Evolutionary conservation across 2,797 vertebrate genomes (phyloP), one percentile per base, ranked within the genome.

Genomic region (Pteropus rufus): DNA sequence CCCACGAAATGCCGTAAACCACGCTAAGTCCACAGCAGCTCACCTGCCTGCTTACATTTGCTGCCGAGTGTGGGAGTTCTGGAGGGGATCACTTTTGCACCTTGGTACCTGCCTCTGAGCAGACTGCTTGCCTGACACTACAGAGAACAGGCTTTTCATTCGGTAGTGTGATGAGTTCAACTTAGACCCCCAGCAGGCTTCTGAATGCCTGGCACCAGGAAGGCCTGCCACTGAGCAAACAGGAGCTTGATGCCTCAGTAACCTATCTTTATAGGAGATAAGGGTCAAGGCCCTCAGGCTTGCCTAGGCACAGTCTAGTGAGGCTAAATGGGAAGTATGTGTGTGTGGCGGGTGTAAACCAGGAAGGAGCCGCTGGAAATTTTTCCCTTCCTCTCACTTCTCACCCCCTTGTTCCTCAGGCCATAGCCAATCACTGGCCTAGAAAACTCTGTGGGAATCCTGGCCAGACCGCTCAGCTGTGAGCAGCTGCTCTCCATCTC

Each of bases 221-320:
- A 94, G 94, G 80, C 49, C 90, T 82, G 77, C 70, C 73, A 90
- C 77, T 60, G 82, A 96, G 84, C 95, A 97, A 96, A 96, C 91
- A 97, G 90, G 92, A 94, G 87, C 79, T 96, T 96, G 96, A 93
- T 82, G 88, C 73, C 92, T 95, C 86, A 29, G 84, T 88, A 95
- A 93, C 64, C 84, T 94, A 88, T 77, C 87, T 95, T 12, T 93
- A 75, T 1, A 21, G 2, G 36, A 89, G 90, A 76, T 75, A 75
- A 94, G 95, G 96, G 88, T 94, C 97, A 97, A 79, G 92, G 88
- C 95, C 77, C 72, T 91, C 46, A 65, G 90, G 93, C 90, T 95
- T 90, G 88, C 85, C 73, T 84, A 80, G 93, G 72, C 69, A 65
- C 80, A 93, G 75, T 70, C 65, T 86, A 87, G 44, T 69, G 52